Evolutionary conservation across 2,113 vertebrate species (phyloP).

Genomic region (Xenopus laevis): DNA sequence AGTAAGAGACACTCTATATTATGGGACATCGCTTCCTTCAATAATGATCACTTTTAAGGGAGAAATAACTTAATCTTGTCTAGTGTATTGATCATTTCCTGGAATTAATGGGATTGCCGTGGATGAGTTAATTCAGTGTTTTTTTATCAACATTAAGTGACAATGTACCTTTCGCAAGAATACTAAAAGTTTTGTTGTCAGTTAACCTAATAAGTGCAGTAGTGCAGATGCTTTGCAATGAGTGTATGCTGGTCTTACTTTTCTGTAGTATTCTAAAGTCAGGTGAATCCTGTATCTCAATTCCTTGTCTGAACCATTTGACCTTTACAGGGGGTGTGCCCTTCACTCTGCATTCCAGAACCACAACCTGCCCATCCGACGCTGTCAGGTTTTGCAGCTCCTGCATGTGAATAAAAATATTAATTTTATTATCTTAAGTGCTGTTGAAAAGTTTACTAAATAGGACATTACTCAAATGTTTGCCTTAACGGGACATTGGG

Average conservation of each 20-base stretch:
- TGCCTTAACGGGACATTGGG: neutral
- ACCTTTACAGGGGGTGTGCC: constrained; percentile 79
- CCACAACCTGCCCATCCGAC: constrained; percentile 89
- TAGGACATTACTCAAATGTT: constrained; percentile 1
- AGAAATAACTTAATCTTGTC: no score
- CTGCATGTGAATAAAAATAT: constrained; percentile 57
- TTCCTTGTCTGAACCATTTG: constrained; percentile 83
- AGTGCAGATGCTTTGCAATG: no score
- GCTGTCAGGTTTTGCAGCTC: constrained; percentile 80
- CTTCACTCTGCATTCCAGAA: constrained; percentile 88
- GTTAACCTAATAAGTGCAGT: no score
- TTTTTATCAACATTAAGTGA: no score
- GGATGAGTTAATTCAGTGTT: no score
- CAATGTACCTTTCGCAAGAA: no score
- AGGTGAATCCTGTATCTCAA: constrained; percentile 91
- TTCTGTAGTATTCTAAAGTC: constrained; percentile 96
- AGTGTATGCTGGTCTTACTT: constrained; percentile 69
- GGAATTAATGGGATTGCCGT: no score
- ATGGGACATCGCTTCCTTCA: no score
- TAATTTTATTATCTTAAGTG: neutral
- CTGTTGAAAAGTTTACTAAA: neutral
- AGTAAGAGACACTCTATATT: no score
- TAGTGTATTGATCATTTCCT: no score
- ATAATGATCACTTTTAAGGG: no score
- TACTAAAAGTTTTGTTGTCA: no score